Evolutionary conservation across 1,140 invertebrate genomes (phyloP).

Genomic region (Heliconius himera): DNA sequence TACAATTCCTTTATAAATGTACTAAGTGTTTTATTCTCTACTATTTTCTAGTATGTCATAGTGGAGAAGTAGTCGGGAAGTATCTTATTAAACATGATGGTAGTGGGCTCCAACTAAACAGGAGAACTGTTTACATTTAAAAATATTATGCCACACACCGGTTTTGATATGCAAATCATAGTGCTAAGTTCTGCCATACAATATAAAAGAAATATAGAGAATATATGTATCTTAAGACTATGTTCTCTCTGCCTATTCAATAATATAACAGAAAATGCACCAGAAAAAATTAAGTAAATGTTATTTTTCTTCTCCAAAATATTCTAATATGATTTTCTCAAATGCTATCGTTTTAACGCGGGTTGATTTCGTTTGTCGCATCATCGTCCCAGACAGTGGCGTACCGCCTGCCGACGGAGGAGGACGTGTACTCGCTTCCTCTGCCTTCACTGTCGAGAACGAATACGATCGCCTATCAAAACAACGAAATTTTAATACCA

Average conservation of each 20-base stretch:
- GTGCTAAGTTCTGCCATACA: too few species aligned
- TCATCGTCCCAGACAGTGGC: constrained; percentile 53
- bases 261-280: background rate
- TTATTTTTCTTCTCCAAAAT: background rate
- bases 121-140: too few species aligned
- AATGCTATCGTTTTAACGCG: constrained; percentile 25
- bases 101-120: background rate
- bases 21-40: background rate
- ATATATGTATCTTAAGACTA: background rate
- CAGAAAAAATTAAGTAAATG: background rate
- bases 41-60: background rate
- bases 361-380: constrained; percentile 27
- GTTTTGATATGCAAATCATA: too few species aligned
- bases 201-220: background rate
- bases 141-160: too few species aligned
- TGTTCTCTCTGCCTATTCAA: background rate
- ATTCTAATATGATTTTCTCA: constrained; percentile 16
- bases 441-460: constrained; percentile 50
- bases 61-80: background rate
- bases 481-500: constrained; percentile 8
- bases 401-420: constrained; percentile 51
- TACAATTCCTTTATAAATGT: background rate
- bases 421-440: constrained; percentile 46
- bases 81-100: background rate
- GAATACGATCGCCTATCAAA: constrained; percentile 55